Base-by-base conservation (phyloP, 1,140 invertebrate genomes). In the Drosophila ogumai region DNA sequence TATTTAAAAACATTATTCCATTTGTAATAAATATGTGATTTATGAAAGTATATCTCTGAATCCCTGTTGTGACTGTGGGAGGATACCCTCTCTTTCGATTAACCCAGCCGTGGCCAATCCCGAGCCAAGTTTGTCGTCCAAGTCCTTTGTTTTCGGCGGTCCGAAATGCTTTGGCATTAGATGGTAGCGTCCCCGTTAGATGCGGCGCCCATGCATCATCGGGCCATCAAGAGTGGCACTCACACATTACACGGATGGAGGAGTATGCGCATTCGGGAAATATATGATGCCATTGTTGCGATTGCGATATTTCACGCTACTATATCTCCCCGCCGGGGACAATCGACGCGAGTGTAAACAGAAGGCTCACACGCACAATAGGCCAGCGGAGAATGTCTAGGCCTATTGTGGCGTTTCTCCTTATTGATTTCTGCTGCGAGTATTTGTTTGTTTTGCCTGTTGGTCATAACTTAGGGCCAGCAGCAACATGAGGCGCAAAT, bases 251-350 rank as follows among this genome's bases (percentile, higher is more conserved):
- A 58, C 36, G 64, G 56, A 71, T 79, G 84, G 80, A 88, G 80
- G 84, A 87, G 82, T 88, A 63, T 55, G 34, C 34, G 52, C 52
- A 55, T 68, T 86, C 43, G 78, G 61, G 36, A 85, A 85, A 87
- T 88, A 87, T 82, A 87, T 87, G 82, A 76, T 44, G 54, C 84
- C 85, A 87, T 87, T 87, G 84, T 87, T 88, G 80, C 67, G 59
- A 59, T 74, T 88, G 80, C 67, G 59, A 59, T 74, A 88, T 88
- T 86, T 88, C 64, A 80, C 67, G 75, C 80, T 82, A 28, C 79
- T 74, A 71, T 38, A 61, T 41, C 63, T 22, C 25, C 38, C 38
- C 28, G 52, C 38, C 49, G 56, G 56, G 61, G 47, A 79, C 67
- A 73, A 68, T 46, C 79, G 65, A 66, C 36, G 68, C 40, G 54